phyloP scores from a whole-genome alignment of 2,113 vertebrate genomes.

The Nerophis lumbriciformis region DNA sequence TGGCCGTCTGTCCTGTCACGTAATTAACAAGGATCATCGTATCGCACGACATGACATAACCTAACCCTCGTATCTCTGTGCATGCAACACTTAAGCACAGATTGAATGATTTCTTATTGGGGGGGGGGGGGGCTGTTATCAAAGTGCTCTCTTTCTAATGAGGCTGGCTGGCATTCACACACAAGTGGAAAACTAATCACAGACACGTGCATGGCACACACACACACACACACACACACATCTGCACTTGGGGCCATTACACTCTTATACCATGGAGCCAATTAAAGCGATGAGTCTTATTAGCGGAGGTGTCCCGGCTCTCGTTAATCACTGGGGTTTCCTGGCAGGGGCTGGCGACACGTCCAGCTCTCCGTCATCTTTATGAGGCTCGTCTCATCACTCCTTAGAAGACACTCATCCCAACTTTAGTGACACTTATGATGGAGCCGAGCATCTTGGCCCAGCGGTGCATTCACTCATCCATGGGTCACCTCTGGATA shows the following conservation, averaged over 20 bases:
- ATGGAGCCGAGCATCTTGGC: constrained; percentile 53
- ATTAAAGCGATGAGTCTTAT: constrained; percentile 74
- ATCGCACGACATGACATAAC: constrained; percentile 57
- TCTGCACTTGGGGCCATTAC: constrained; percentile 35
- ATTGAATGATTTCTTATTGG: constrained; percentile 64
- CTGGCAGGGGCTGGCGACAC: constrained; percentile 57
- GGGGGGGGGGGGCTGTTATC: constrained; percentile 46
- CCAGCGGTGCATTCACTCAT: constrained; percentile 43
- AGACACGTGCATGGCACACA: constrained; percentile 24
- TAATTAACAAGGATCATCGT: constrained; percentile 62
- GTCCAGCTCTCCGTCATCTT: constrained; percentile 60
- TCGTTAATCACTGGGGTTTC: constrained; percentile 63
- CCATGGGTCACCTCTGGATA: constrained; percentile 56
- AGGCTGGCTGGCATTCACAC: constrained; percentile 32
- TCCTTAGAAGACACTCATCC: constrained; percentile 67
- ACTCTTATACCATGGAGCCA: constrained; percentile 54
- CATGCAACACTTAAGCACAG: constrained; percentile 60
- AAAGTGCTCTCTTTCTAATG: constrained; percentile 58
- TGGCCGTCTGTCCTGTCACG: constrained; percentile 50
- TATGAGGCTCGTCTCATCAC: constrained; percentile 66
- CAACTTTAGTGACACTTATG: constrained; percentile 60
- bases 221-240: constrained; percentile 2
- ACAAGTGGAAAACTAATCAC: constrained; percentile 27
- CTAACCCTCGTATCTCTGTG: constrained; percentile 37
- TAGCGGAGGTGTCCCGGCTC: constrained; percentile 60